Evolutionary conservation across 1,140 invertebrate genomes (phyloP).

Genomic region (Saxidomus purpurata): DNA sequence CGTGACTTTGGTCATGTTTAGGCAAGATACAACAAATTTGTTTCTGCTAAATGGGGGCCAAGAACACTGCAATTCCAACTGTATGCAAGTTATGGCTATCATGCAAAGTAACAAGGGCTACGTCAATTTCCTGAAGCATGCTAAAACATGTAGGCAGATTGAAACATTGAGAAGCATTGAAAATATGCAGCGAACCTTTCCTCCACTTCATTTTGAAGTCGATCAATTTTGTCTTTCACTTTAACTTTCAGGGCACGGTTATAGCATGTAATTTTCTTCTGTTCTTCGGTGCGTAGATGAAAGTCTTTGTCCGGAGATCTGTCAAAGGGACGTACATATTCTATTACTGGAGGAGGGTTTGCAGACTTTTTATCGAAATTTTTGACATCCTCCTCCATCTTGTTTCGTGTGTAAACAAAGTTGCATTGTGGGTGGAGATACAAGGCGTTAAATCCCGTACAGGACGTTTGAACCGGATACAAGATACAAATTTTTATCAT

Average conservation of each 20-base stretch:
- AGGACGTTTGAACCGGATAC: not conserved
- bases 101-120: too few relatives aligned
- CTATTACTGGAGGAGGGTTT: conserved; percentile 19
- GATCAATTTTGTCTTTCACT: conserved; percentile 65
- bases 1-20: too few relatives aligned
- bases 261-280: conserved; percentile 66
- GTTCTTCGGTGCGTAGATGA: conserved; percentile 45
- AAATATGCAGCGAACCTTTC: conserved; percentile 20
- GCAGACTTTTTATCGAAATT: conserved; percentile 15
- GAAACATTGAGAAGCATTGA: too few relatives aligned
- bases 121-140: too few relatives aligned
- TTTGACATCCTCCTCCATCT: conserved; percentile 59
- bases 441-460: conserved; percentile 1
- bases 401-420: conserved; percentile 67
- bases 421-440: conserved; percentile 64
- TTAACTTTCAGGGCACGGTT: conserved; percentile 53
- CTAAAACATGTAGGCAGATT: too few relatives aligned
- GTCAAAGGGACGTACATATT: conserved; percentile 65
- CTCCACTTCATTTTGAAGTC: conserved; percentile 60
- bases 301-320: conserved; percentile 70
- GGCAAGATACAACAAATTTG: too few relatives aligned
- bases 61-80: too few relatives aligned
- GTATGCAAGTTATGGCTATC: too few relatives aligned
- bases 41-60: too few relatives aligned
- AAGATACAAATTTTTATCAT: too few relatives aligned